These are phyloP conservation scores for Thelaira solivaga DNA, from an alignment of 2,888 invertebrate genomes.

Conservation along the genomic window DNA sequence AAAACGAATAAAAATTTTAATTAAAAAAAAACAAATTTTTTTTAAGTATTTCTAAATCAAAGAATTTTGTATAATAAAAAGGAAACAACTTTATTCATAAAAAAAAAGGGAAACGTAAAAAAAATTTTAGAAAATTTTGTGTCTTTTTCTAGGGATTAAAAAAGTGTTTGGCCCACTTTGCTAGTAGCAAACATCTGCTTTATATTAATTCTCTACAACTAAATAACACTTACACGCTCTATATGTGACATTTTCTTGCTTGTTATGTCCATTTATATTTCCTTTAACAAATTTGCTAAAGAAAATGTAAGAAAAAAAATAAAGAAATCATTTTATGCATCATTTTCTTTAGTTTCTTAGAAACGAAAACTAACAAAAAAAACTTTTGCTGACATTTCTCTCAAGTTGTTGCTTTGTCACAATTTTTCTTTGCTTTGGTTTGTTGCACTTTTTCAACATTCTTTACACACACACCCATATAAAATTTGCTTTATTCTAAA, in stretches of 20 bases:
- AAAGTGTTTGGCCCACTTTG: too few relatives aligned
- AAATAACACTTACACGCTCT: background rate
- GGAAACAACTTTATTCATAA: too few relatives aligned
- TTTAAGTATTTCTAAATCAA: too few relatives aligned
- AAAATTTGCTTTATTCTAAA: constrained; percentile 4
- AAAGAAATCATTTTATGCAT: background rate
- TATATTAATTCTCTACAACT: background rate
- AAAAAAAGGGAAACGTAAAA: too few relatives aligned
- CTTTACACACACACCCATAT: background rate
- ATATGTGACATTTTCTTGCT: too few relatives aligned
- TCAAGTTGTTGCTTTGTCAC: constrained; percentile 3
- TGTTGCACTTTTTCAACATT: constrained; percentile 17
- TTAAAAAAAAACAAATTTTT: too few relatives aligned
- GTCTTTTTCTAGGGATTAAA: too few relatives aligned
- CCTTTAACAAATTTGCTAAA: background rate
- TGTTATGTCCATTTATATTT: background rate
- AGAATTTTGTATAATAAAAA: too few relatives aligned
- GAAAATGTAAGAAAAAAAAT: too few relatives aligned
- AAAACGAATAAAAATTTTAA: too few relatives aligned
- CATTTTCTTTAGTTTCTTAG: background rate
- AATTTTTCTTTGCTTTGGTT: constrained; percentile 22
- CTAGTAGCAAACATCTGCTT: background rate
- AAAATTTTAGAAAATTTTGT: background rate
- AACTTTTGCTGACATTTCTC: constrained; percentile 10
- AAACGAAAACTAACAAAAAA: background rate